Evolutionary conservation across 2,113 vertebrate genomes (phyloP).

Genomic region (Otolemur garnettii): DNA sequence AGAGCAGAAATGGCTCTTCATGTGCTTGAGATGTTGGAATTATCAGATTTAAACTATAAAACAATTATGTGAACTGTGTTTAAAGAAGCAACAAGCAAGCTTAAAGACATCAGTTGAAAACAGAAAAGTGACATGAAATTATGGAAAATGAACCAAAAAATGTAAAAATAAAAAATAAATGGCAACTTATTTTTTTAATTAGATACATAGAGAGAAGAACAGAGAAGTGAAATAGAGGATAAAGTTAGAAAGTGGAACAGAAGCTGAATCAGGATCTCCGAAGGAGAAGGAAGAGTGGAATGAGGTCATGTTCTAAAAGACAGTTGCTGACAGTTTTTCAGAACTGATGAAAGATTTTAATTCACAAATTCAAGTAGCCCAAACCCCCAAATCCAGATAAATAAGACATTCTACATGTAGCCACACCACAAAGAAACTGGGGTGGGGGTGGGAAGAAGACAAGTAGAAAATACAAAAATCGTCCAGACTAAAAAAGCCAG

Average conservation of each 20-base stretch:
- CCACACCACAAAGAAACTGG: background rate
- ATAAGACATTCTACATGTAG: background rate
- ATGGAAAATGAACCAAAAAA: background rate
- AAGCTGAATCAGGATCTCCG: background rate
- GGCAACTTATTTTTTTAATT: background rate
- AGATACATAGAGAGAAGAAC: background rate
- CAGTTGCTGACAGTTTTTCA: background rate
- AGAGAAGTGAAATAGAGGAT: background rate
- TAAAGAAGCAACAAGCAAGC: background rate
- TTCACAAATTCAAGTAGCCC: background rate
- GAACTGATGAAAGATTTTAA: background rate
- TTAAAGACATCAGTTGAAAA: background rate
- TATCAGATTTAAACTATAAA: background rate
- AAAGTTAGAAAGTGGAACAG: background rate
- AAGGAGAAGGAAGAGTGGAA: background rate
- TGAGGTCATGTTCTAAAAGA: background rate
- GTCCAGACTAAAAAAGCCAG: background rate
- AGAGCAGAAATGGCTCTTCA: background rate
- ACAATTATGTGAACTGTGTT: background rate
- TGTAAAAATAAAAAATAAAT: constrained; percentile 21
- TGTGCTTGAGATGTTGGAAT: background rate
- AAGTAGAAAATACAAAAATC: background rate
- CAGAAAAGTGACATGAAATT: background rate
- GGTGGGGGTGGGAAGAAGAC: no score
- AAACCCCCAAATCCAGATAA: background rate